Conservation (phyloP, 2,888 invertebrate genomes). For the Petrolisthes manimaculis region DNA sequence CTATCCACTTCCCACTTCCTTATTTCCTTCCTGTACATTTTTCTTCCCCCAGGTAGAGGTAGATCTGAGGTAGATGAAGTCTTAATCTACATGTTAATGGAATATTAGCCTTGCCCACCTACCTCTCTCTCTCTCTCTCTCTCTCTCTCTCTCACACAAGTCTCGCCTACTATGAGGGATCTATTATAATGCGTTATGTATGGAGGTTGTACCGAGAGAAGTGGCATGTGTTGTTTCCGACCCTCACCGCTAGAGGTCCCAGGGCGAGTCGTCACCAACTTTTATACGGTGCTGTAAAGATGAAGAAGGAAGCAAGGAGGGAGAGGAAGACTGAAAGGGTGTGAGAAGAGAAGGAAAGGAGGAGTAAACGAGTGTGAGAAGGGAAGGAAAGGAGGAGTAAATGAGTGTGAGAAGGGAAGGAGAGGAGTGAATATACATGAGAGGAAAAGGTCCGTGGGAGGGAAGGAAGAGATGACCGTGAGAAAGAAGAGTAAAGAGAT, state of each 20-base stretch:
- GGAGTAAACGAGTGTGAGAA: not conserved
- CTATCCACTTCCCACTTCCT: not conserved
- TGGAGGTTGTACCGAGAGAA: not conserved
- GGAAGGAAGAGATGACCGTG: not conserved
- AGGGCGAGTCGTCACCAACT: no score
- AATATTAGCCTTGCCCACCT: slow-evolving; percentile 15
- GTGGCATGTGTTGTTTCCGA: not conserved
- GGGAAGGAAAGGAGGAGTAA: not conserved
- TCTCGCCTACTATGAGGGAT: not conserved
- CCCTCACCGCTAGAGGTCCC: no score
- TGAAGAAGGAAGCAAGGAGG: not conserved
- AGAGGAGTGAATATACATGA: not conserved
- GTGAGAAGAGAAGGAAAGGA: not conserved
- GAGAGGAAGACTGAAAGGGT: not conserved
- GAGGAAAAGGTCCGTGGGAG: not conserved
- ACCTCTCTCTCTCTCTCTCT: slow-evolving; percentile 8
- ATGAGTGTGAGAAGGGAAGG: not conserved
- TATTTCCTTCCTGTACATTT: not conserved
- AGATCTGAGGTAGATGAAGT: slow-evolving; percentile 22
- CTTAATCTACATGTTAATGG: slow-evolving; percentile 39
- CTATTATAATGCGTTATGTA: not conserved
- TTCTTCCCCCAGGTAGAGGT: slow-evolving; percentile 11
- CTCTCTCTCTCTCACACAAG: not conserved
- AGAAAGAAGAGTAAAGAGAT: not conserved
- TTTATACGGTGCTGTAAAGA: not conserved